Percentiles rank a stretch among this genome's conserved stretches.
These are phyloP conservation scores for Coluber constrictor DNA, from an alignment of 2,797 vertebrate genomes.

Conservation along the genomic window DNA sequence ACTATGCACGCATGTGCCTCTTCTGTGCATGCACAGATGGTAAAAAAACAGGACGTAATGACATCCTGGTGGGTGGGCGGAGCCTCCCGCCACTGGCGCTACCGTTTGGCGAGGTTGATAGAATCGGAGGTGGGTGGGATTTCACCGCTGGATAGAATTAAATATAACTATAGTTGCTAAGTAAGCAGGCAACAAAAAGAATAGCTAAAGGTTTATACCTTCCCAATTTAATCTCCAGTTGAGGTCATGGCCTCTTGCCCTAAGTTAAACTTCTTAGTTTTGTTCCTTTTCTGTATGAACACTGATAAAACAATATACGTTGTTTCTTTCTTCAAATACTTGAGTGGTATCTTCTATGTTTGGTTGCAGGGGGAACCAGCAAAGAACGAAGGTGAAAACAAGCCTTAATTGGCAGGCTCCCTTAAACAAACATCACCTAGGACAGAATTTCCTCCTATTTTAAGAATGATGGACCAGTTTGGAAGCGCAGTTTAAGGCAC, in stretches of 20 bases:
- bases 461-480: constrained; percentile 24
- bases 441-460: background rate
- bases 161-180: background rate
- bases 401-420: background rate
- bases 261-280: background rate
- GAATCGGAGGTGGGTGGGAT: too few relatives aligned
- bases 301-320: background rate
- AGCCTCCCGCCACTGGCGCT: too few relatives aligned
- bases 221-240: background rate
- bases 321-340: background rate
- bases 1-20: too few relatives aligned
- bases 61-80: too few relatives aligned
- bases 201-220: background rate
- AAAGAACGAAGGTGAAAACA: background rate
- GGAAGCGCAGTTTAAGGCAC: constrained; percentile 43
- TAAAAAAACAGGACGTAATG: too few relatives aligned
- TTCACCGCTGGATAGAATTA: background rate
- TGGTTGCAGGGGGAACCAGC: background rate
- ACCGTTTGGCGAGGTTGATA: too few relatives aligned
- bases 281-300: background rate
- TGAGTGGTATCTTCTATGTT: background rate
- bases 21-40: too few relatives aligned
- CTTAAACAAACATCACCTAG: background rate
- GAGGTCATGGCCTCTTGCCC: background rate
- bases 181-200: background rate